Evolutionary conservation across 2,113 vertebrate species (phyloP).

Genomic region (Phyllopteryx taeniolatus): DNA sequence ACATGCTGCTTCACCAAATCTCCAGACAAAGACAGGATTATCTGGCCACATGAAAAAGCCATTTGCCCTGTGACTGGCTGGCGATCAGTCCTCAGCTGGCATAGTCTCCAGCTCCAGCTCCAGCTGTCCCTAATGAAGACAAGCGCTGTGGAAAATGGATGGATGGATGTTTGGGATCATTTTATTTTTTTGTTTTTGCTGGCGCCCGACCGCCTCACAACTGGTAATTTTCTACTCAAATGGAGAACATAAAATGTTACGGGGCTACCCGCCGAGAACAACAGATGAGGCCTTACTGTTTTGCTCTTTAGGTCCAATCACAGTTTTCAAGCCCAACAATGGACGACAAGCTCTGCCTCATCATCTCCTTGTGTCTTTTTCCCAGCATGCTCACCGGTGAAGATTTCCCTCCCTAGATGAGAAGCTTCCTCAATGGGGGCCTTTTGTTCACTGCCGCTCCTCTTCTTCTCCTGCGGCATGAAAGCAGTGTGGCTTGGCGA

Average conservation of each 20-base stretch:
- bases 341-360: constrained; percentile 6
- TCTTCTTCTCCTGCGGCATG: constrained; percentile 35
- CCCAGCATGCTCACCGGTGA: constrained; percentile 39
- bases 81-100: too few relatives aligned
- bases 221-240: constrained; percentile 63
- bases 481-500: constrained; percentile 35
- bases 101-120: too few relatives aligned
- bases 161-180: not conserved
- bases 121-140: too few relatives aligned
- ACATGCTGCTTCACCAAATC: too few relatives aligned
- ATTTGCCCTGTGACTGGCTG: too few relatives aligned
- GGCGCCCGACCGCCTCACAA: constrained; percentile 47
- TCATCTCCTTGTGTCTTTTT: constrained; percentile 31
- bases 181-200: not conserved
- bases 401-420: constrained; percentile 60
- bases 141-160: not conserved
- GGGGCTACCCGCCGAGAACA: constrained; percentile 28
- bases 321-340: constrained; percentile 7
- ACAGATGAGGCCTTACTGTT: constrained; percentile 9
- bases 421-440: constrained; percentile 47
- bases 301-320: constrained; percentile 18
- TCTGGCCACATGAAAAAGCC: too few relatives aligned
- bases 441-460: constrained; percentile 17
- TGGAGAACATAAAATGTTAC: constrained; percentile 54
- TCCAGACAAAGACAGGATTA: too few relatives aligned